Conservation (phyloP, 2,113 vertebrate genomes). For the Lampris incognitus region DNA sequence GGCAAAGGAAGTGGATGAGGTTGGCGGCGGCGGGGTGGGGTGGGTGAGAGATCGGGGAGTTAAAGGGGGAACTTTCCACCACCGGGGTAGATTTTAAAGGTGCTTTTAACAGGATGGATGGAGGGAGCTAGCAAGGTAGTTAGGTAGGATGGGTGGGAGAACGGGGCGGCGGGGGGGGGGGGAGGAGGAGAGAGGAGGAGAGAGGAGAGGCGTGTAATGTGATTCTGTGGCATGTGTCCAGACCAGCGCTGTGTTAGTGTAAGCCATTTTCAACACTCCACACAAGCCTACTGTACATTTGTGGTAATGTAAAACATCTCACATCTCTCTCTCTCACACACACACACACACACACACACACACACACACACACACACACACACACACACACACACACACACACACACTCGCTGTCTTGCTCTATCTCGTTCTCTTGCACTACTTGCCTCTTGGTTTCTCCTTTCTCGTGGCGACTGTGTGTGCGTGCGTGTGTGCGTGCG, state of each 20-base stretch:
- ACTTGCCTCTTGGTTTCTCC: slow-evolving; percentile 44
- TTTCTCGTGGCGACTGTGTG: slow-evolving; percentile 46
- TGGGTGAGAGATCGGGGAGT: slow-evolving; percentile 13
- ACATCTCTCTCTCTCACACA: slow-evolving; percentile 42
- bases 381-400: slow-evolving; percentile 9
- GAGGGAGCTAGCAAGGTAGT: not conserved
- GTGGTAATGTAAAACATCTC: slow-evolving; percentile 83
- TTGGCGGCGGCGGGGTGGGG: slow-evolving; percentile 15
- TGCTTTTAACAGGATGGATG: slow-evolving; percentile 70
- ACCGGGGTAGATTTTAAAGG: slow-evolving; percentile 56
- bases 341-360: slow-evolving; percentile 11
- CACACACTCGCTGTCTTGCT: not conserved
- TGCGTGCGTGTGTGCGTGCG: slow-evolving; percentile 22
- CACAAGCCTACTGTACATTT: slow-evolving; percentile 76
- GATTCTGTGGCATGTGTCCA: slow-evolving; percentile 75
- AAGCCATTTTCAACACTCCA: slow-evolving; percentile 70
- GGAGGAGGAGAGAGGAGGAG: slow-evolving; percentile 31
- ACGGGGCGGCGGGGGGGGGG: slow-evolving; percentile 7
- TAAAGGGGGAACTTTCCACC: slow-evolving; percentile 40
- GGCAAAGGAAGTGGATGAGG: slow-evolving; percentile 32
- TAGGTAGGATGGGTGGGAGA: slow-evolving; percentile 31
- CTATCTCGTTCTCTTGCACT: not conserved
- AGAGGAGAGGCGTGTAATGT: slow-evolving; percentile 64
- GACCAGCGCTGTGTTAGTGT: slow-evolving; percentile 72
- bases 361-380: slow-evolving; percentile 8